Base-by-base conservation (phyloP, 2,888 invertebrate species). In the Eilema sororculum region DNA sequence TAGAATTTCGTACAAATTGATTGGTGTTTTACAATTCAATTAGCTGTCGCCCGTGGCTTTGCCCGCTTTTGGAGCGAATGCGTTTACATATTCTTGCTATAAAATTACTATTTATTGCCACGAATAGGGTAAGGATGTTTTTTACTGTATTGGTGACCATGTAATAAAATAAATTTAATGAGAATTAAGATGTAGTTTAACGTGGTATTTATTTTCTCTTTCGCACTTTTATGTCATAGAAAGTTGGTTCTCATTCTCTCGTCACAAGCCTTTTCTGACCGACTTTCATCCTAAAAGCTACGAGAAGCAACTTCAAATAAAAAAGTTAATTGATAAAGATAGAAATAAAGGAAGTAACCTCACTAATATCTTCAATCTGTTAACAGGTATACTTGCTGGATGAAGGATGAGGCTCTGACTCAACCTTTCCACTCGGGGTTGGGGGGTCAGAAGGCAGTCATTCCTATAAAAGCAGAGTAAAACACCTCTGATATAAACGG, bases 1-100 rank as follows among this genome's bases (percentile, higher is more conserved):
- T 61, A n/a, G 61, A 58, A n/a, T 57, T 65, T 30, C 24, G 30
- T 65, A 52, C 52, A 65, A 37, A 65, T 57, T 65, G 57, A 65
- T 57, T 65, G 33, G 57, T 58, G 57, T 65, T 65, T 58, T 57
- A 65, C 57, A 61, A 57, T 65, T 65, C 33, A 33, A 58, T 24
- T 58, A 65, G 64, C 22, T 30, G 52, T 56, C 52, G 30, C 46
- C 52, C 25, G 52, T 41, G 52, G 52, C 22, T 65, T 52, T 56
- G 22, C 22, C 30, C 28, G 52, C 52, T 52, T 13, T 52, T 64
- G 28, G 46, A 52, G 28, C n/a, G 46, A 52, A 52, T 52, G 25
- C 25, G 25, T 58, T 58, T 25, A 25, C 58, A 58, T 58, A 58
- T 58, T 58, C 13, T 58, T 58, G 24, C 58, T 8, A 58, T 58